Evolutionary conservation across 2,888 invertebrate species (phyloP).

Genomic region (Lycia hirtaria): DNA sequence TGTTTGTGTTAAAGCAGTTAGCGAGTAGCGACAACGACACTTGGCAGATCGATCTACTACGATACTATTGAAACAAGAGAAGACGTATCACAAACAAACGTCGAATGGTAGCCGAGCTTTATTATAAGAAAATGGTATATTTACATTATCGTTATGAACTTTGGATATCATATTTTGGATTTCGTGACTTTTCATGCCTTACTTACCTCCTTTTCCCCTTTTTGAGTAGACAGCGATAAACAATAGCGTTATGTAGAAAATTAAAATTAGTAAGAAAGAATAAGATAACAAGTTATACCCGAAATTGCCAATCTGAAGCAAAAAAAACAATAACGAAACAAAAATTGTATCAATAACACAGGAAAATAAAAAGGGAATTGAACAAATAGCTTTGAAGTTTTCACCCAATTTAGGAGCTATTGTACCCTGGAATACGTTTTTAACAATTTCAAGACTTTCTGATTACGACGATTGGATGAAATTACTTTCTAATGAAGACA

Average conservation of each 20-base stretch:
- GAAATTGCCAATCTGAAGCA: background rate
- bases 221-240: too few species aligned
- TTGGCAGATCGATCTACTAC: background rate
- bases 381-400: background rate
- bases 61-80: conserved; percentile 1
- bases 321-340: background rate
- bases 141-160: too few species aligned
- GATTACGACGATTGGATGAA: background rate
- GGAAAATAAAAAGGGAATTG: background rate
- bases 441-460: background rate
- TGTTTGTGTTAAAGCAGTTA: conserved; percentile 15
- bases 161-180: too few species aligned
- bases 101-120: background rate
- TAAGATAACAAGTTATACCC: too few species aligned
- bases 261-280: too few species aligned
- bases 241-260: too few species aligned
- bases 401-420: background rate
- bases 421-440: background rate
- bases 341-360: background rate
- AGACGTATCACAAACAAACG: background rate
- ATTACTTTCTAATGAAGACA: conserved; percentile 2
- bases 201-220: too few species aligned
- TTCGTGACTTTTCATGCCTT: too few species aligned
- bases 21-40: conserved; percentile 1
- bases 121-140: too few species aligned